These are phyloP conservation scores for Cetoscarus ocellatus DNA, from an alignment of 2,797 vertebrate species.

Conservation along the genomic window DNA sequence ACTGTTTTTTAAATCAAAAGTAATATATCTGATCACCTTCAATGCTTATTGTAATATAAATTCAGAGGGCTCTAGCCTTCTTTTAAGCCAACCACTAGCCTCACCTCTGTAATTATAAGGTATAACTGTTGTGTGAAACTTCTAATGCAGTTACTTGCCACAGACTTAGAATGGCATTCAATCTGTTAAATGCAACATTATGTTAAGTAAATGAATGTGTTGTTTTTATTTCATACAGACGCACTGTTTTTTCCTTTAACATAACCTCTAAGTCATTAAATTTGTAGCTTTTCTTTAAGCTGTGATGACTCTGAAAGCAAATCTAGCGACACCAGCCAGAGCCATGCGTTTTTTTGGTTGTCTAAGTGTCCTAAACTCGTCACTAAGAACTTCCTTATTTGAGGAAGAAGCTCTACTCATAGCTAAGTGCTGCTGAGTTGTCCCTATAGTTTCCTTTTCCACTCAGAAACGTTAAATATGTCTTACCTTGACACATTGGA, in stretches of 20 bases:
- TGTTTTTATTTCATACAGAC: constrained; percentile 31
- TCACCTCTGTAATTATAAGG: constrained; percentile 46
- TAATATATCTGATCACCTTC: constrained; percentile 40
- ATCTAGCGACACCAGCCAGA: constrained; percentile 17
- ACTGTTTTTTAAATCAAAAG: constrained; percentile 35
- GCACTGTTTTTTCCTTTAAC: constrained; percentile 34
- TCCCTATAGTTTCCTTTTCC: constrained; percentile 7
- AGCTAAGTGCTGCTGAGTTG: constrained; percentile 4
- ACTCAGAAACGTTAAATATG: constrained; percentile 26
- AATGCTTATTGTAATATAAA: constrained; percentile 45
- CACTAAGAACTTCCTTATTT: constrained; percentile 16
- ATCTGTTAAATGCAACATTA: constrained; percentile 47
- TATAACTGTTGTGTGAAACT: constrained; percentile 57
- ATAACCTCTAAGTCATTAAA: constrained; percentile 20
- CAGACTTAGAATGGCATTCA: constrained; percentile 46
- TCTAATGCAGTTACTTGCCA: constrained; percentile 52
- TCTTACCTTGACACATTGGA: constrained; percentile 33
- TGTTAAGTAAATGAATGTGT: constrained; percentile 61
- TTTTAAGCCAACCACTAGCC: constrained; percentile 69
- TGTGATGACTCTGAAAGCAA: constrained; percentile 7
- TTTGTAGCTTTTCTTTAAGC: constrained; percentile 22
- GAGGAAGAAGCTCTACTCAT: constrained; percentile 23
- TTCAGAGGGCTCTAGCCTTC: constrained; percentile 31
- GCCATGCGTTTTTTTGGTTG: constrained; percentile 1
- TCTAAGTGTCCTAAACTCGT: neutral